phyloP scores from a whole-genome alignment of 2,113 vertebrate genomes.

The Ailurus styani region DNA sequence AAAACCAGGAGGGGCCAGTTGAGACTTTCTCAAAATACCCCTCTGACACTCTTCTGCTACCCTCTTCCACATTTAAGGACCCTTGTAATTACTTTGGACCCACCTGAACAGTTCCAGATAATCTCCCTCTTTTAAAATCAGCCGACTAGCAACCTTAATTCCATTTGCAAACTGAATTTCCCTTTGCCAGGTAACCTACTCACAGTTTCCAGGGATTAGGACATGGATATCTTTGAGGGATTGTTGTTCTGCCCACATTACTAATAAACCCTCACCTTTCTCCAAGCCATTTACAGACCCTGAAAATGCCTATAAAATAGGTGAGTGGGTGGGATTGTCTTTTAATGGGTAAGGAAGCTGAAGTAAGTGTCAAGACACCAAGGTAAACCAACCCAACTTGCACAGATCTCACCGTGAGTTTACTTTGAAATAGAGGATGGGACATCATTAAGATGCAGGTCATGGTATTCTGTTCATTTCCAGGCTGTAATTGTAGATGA shows the following conservation, averaged over 20 bases:
- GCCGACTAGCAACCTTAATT: background rate
- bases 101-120: background rate
- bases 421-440: background rate
- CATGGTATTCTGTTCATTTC: background rate
- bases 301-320: background rate
- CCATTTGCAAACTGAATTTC: background rate
- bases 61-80: background rate
- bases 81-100: background rate
- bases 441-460: background rate
- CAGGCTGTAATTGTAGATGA: background rate
- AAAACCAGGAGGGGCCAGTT: background rate
- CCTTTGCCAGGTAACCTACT: background rate
- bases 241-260: background rate
- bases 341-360: slow-evolving; percentile 6
- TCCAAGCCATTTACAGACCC: background rate
- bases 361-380: background rate
- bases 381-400: background rate
- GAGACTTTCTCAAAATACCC: background rate
- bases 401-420: background rate
- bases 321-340: background rate
- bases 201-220: background rate
- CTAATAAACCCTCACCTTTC: background rate
- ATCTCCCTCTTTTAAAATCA: background rate
- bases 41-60: background rate
- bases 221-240: background rate